Percentiles rank a stretch among this genome's conserved stretches.
Conservation (phyloP, 2,888 invertebrate species). For the Dusona sp. region DNA sequence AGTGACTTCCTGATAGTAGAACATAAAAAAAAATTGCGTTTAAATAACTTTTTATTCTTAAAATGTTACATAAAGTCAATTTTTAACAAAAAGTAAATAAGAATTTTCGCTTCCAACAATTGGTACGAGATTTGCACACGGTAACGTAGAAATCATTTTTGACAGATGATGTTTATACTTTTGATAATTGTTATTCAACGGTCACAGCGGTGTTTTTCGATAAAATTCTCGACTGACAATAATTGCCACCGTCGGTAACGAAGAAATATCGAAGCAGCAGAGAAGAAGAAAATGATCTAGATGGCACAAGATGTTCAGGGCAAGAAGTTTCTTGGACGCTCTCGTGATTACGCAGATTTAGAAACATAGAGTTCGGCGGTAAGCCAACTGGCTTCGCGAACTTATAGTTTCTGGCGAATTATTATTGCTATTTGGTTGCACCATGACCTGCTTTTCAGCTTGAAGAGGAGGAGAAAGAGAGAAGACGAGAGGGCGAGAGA, state of each 20-base stretch:
- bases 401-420: slow-evolving; percentile 79
- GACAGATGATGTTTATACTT: neutral
- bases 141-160: slow-evolving; percentile 13
- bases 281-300: slow-evolving; percentile 13
- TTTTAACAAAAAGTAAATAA: neutral
- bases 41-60: neutral
- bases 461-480: slow-evolving; percentile 49
- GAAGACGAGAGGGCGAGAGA: slow-evolving; percentile 29
- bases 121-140: slow-evolving; percentile 25
- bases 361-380: slow-evolving; percentile 70
- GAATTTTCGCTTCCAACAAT: slow-evolving; percentile 5
- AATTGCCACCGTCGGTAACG: neutral
- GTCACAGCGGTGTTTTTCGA: neutral
- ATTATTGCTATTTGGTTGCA: slow-evolving; percentile 83
- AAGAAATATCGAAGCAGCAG: neutral
- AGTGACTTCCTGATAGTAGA: neutral
- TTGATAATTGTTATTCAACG: neutral
- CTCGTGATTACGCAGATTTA: slow-evolving; percentile 65
- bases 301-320: slow-evolving; percentile 22
- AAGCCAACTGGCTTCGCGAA: slow-evolving; percentile 72
- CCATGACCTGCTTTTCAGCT: slow-evolving; percentile 83
- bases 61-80: neutral
- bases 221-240: neutral
- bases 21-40: neutral
- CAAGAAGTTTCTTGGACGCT: slow-evolving; percentile 27